Evolutionary conservation across 2,797 vertebrate genomes (phyloP).

Genomic region (Notolepis coatsorum): DNA sequence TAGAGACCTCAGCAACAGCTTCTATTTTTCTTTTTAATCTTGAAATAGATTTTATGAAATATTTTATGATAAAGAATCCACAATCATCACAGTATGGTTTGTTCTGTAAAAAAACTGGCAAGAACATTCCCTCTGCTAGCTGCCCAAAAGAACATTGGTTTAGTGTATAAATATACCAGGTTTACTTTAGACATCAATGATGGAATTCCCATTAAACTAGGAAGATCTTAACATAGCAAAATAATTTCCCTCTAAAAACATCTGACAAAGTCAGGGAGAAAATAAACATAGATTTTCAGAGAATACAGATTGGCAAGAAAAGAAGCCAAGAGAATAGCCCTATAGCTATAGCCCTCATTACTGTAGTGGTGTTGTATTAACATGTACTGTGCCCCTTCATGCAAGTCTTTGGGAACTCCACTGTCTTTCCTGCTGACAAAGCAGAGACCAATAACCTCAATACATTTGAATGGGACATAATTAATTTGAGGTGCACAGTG

Average conservation of each 20-base stretch:
- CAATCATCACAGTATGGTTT: background rate
- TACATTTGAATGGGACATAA: too few relatives aligned
- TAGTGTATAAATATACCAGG: conserved; percentile 10
- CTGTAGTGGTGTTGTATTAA: conserved; percentile 6
- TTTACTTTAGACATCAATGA: conserved; percentile 22
- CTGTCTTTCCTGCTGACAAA: too few relatives aligned
- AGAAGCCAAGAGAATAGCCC: too few relatives aligned
- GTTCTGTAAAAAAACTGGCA: background rate
- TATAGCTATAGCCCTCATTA: conserved; percentile 2
- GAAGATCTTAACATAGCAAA: background rate
- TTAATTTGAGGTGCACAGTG: too few relatives aligned
- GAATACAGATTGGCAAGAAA: background rate
- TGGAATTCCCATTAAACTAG: background rate
- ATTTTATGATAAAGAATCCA: background rate
- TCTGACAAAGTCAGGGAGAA: background rate
- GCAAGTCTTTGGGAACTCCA: too few relatives aligned
- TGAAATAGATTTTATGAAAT: conserved; percentile 12
- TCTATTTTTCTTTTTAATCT: background rate
- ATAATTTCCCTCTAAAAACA: too few relatives aligned
- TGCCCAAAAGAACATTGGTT: conserved; percentile 22
- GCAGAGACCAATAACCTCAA: too few relatives aligned
- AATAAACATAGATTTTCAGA: background rate
- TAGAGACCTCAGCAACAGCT: conserved; percentile 4
- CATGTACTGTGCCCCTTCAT: too few relatives aligned
- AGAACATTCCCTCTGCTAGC: conserved; percentile 20